Conservation (phyloP, 2,888 invertebrate species). For the Agriopis marginaria region DNA sequence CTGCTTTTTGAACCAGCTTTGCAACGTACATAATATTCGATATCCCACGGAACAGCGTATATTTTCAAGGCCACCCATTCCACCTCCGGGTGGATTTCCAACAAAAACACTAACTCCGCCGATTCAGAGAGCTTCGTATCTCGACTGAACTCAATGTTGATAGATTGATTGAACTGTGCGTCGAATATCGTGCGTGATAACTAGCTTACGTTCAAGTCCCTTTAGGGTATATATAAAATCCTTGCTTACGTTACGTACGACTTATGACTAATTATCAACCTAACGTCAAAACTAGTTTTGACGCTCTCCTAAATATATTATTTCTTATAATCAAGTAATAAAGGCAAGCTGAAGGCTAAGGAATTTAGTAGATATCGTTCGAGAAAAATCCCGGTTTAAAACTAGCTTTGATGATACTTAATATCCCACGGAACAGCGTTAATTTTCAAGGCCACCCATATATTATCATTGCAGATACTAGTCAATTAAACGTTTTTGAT, state of each 20-base stretch:
- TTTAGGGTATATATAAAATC: no score
- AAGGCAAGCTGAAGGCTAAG: neutral
- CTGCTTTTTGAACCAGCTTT: neutral
- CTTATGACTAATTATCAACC: neutral
- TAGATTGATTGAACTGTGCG: neutral
- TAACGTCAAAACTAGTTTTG: neutral
- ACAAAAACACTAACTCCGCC: neutral
- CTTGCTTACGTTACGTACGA: no score
- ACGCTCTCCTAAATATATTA: neutral
- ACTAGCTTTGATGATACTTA: no score
- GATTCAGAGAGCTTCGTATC: neutral
- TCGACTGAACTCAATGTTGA: neutral
- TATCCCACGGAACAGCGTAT: neutral
- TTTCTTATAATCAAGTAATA: neutral
- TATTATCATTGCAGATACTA: no score
- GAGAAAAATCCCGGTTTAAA: neutral
- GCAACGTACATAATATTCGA: neutral
- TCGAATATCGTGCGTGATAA: neutral
- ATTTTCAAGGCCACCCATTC: constrained; percentile 3
- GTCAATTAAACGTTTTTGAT: no score
- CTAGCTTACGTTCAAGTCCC: no score
- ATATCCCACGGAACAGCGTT: no score
- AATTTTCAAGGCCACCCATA: no score
- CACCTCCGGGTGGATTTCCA: neutral
- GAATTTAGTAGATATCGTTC: neutral